Conservation (phyloP, 2,888 invertebrate genomes). For the Aphodius sticticus region DNA sequence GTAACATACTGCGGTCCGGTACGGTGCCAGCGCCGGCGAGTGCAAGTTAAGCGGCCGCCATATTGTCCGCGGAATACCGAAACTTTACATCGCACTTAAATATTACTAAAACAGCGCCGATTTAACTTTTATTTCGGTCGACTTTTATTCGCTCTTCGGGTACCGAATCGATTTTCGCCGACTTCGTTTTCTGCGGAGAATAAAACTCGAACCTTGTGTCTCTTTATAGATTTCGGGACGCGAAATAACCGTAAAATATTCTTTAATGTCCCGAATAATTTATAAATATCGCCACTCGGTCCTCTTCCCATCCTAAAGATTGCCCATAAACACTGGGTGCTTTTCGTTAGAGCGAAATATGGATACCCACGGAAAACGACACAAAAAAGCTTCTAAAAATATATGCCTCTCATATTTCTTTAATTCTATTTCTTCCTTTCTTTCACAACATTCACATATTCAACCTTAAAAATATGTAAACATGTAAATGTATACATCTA, state of each 20-base stretch:
- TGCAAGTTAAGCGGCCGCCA: background rate
- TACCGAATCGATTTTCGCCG: background rate
- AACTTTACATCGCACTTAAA: conserved; percentile 4
- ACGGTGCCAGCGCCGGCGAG: background rate
- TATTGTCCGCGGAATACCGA: background rate
- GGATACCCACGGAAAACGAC: background rate
- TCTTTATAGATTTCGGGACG: background rate
- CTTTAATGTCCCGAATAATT: conserved; percentile 23
- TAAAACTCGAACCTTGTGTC: background rate
- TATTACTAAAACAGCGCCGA: background rate
- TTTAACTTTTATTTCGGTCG: background rate
- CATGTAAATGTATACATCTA: no score
- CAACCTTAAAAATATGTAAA: no score
- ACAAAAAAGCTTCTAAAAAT: conserved; percentile 4
- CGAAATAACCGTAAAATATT: conserved; percentile 4
- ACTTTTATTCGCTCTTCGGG: background rate
- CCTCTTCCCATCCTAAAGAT: conserved; percentile 18
- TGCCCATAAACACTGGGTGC: conserved; percentile 7
- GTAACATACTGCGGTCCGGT: conserved; percentile 37
- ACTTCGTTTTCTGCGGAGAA: background rate
- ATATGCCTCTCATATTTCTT: background rate
- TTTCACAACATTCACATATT: no score
- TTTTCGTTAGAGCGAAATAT: conserved; percentile 23
- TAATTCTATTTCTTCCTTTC: background rate
- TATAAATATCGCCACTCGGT: conserved; percentile 20